Evolutionary conservation across 2,113 vertebrate genomes (phyloP).

Genomic region (Bos taurus): DNA sequence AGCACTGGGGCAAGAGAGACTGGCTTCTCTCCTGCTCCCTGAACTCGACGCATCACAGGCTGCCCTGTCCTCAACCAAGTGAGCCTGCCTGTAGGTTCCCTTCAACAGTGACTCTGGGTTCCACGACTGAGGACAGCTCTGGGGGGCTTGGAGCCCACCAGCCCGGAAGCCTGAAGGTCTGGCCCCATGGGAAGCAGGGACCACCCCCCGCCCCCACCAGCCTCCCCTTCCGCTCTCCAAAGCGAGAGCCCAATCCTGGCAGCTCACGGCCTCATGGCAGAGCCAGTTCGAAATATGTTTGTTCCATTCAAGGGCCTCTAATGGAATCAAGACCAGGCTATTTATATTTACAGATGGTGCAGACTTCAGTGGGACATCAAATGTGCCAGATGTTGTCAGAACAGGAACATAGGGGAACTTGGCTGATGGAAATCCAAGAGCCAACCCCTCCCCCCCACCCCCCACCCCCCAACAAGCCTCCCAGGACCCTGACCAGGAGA

Average conservation of each 20-base stretch:
- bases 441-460: fast-evolving
- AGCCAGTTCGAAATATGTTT: neutral
- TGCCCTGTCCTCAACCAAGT: too few species aligned
- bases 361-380: conserved; percentile 69
- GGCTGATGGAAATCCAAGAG: conserved; percentile 61
- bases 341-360: conserved; percentile 61
- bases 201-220: fast-evolving
- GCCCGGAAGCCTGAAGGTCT: neutral
- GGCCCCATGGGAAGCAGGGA: neutral
- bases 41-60: fast-evolving
- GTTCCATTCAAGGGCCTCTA: neutral
- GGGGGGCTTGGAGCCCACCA: neutral
- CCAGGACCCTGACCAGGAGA: neutral
- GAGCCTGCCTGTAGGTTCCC: neutral
- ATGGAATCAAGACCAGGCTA: conserved; percentile 37
- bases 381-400: conserved; percentile 67
- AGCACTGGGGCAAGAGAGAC: fast-evolving
- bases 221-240: neutral
- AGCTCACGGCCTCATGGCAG: neutral
- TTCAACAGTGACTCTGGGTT: fast-evolving
- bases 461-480: conserved; percentile 28
- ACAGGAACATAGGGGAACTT: conserved; percentile 68
- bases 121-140: neutral
- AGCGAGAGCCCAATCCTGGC: neutral
- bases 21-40: neutral